Percentiles rank a stretch among this genome's conserved stretches.
These are phyloP conservation scores for Stenichneumon culpator DNA, from an alignment of 2,888 invertebrate species.

Conservation along the genomic window DNA sequence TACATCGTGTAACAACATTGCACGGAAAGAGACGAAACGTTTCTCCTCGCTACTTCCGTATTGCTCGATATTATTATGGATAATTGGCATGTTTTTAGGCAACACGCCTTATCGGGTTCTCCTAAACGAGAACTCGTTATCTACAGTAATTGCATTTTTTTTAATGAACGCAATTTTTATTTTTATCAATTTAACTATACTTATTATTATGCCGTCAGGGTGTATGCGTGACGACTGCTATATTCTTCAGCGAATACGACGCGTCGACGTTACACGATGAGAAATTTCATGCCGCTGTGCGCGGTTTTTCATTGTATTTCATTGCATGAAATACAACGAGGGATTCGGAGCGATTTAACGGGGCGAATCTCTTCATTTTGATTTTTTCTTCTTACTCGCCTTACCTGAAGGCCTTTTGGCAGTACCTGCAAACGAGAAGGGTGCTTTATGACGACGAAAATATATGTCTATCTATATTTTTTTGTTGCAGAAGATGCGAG, in stretches of 20 bases:
- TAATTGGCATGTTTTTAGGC: slow-evolving; percentile 10
- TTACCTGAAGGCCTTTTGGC: slow-evolving; percentile 73
- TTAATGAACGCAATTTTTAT: slow-evolving; percentile 17
- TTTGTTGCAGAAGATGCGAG: background rate
- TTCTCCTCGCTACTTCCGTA: slow-evolving; percentile 1
- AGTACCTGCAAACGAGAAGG: slow-evolving; percentile 74
- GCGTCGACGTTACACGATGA: slow-evolving; percentile 2
- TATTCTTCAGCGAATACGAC: background rate
- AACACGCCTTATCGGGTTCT: slow-evolving; percentile 16
- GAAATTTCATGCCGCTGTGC: slow-evolving; percentile 15
- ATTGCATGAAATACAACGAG: slow-evolving; percentile 40
- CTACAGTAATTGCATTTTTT: slow-evolving; percentile 28
- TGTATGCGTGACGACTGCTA: background rate
- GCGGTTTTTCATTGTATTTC: slow-evolving; percentile 43
- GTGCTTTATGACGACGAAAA: slow-evolving; percentile 50
- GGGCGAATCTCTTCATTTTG: slow-evolving; percentile 70
- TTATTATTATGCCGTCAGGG: slow-evolving; percentile 11
- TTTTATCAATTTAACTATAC: slow-evolving; percentile 13
- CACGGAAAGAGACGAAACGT: slow-evolving; percentile 7
- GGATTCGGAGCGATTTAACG: slow-evolving; percentile 28
- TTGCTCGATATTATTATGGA: slow-evolving; percentile 34
- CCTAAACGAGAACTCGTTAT: background rate
- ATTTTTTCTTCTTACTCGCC: slow-evolving; percentile 77
- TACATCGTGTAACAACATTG: slow-evolving; percentile 10
- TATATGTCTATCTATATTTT: background rate